Evolutionary conservation across 2,113 vertebrate genomes (phyloP).

Genomic region (Fregetta grallaria): DNA sequence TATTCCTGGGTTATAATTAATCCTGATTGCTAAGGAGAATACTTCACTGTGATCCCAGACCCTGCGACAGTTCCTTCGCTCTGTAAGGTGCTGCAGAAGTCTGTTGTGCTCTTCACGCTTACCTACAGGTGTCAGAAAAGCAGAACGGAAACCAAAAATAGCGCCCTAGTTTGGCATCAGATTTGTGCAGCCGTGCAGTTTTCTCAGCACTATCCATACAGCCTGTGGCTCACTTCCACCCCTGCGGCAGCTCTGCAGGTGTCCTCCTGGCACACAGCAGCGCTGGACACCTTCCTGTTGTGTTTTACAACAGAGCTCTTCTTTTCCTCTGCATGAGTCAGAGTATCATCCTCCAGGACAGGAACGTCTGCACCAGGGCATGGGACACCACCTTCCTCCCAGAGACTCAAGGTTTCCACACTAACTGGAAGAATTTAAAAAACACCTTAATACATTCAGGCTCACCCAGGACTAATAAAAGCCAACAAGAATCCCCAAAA

Average conservation of each 20-base stretch:
- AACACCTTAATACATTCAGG: not conserved
- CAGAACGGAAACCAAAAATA: not conserved
- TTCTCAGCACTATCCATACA: not conserved
- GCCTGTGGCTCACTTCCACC: slow-evolving; percentile 45
- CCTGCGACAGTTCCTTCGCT: not conserved
- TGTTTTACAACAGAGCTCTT: not conserved
- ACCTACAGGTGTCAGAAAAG: slow-evolving; percentile 37
- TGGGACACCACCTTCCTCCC: not conserved
- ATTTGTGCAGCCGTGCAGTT: not conserved
- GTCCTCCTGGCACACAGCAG: slow-evolving; percentile 18
- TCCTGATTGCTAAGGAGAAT: not conserved
- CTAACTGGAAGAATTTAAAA: not conserved
- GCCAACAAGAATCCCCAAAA: not conserved
- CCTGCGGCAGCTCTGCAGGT: slow-evolving; percentile 61
- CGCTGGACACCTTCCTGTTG: slow-evolving; percentile 10
- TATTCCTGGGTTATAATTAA: not conserved
- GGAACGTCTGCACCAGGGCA: not conserved
- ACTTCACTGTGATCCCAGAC: not conserved
- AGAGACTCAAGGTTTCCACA: not conserved
- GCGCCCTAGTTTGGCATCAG: not conserved
- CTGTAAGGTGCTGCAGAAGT: not conserved
- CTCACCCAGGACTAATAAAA: not conserved
- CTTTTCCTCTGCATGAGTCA: slow-evolving; percentile 14
- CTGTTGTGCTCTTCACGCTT: not conserved
- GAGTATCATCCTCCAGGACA: not conserved